phyloP scores from a whole-genome alignment of 2,888 invertebrate species.

The Neocrepidodera transversa region DNA sequence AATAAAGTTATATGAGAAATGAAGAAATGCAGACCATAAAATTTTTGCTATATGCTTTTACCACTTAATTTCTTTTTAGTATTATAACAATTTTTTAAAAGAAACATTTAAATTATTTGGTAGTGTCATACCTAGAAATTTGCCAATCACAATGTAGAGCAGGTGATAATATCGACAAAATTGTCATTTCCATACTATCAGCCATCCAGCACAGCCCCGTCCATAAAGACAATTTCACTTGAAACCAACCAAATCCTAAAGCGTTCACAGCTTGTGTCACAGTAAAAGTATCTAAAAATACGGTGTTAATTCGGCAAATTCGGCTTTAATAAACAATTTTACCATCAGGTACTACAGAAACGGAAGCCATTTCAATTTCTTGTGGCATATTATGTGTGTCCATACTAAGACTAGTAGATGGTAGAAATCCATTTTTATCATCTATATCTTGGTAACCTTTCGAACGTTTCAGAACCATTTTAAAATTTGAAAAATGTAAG shows the following conservation, averaged over 20 bases:
- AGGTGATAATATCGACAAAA: constrained; percentile 90
- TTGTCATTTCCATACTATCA: constrained; percentile 98
- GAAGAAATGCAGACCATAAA: no score
- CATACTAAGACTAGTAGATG: constrained; percentile 54
- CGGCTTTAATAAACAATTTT: no score
- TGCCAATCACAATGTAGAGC: constrained; percentile 95
- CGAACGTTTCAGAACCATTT: constrained; percentile 63
- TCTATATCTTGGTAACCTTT: constrained; percentile 71
- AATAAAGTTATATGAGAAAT: no score
- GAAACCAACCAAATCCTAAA: constrained; percentile 88
- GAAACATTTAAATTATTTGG: no score
- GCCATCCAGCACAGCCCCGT: constrained; percentile 95
- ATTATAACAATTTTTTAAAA: no score
- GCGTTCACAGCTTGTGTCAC: constrained; percentile 87
- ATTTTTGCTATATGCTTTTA: no score
- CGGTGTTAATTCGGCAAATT: neutral
- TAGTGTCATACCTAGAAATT: constrained; percentile 77
- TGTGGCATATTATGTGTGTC: constrained; percentile 64
- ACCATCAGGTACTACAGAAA: constrained; percentile 83
- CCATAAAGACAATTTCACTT: constrained; percentile 84
- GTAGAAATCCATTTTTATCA: constrained; percentile 57
- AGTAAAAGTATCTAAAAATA: constrained; percentile 78
- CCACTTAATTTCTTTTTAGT: no score
- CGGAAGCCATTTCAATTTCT: constrained; percentile 80
- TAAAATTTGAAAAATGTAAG: constrained; percentile 12